These are phyloP conservation scores for Burhinus bistriatus DNA, from an alignment of 2,113 vertebrate species.

Conservation along the genomic window DNA sequence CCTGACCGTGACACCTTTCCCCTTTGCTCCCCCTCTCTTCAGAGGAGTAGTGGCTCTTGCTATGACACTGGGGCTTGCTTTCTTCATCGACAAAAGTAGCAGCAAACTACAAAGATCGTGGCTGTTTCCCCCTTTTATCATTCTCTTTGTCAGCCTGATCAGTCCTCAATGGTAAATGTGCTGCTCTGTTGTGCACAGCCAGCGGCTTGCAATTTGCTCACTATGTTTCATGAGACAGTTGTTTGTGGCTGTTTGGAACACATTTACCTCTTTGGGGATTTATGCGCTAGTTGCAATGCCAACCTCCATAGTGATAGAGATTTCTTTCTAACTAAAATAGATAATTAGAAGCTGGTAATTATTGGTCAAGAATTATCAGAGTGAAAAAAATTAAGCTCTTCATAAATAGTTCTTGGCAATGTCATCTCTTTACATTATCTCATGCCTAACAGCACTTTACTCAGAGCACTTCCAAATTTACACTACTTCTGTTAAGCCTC, in stretches of 20 bases:
- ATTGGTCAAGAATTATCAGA: slow-evolving; percentile 86
- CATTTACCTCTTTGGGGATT: slow-evolving; percentile 81
- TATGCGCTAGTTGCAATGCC: slow-evolving; percentile 76
- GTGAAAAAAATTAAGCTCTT: slow-evolving; percentile 81
- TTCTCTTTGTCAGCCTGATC: slow-evolving; percentile 76
- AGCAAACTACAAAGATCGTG: slow-evolving; percentile 66
- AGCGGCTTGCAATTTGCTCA: slow-evolving; percentile 78
- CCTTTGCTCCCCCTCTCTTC: background rate
- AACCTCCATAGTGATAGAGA: slow-evolving; percentile 78
- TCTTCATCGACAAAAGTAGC: background rate
- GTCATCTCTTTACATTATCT: slow-evolving; percentile 74
- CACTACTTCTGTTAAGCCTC: slow-evolving; percentile 62
- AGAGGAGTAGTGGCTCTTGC: background rate
- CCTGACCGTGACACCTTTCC: background rate
- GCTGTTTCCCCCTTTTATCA: slow-evolving; percentile 70
- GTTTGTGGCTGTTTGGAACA: slow-evolving; percentile 83
- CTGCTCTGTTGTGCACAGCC: slow-evolving; percentile 76
- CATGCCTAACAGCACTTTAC: slow-evolving; percentile 71
- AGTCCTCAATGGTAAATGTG: slow-evolving; percentile 71
- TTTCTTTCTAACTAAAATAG: slow-evolving; percentile 83
- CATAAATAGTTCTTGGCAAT: slow-evolving; percentile 81
- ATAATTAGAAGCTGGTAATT: slow-evolving; percentile 82
- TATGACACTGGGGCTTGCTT: background rate
- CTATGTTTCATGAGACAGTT: slow-evolving; percentile 81
- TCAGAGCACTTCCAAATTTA: slow-evolving; percentile 70